These are phyloP conservation scores for Macrosiphum euphorbiae DNA, from an alignment of 2,888 invertebrate species.

Conservation along the genomic window DNA sequence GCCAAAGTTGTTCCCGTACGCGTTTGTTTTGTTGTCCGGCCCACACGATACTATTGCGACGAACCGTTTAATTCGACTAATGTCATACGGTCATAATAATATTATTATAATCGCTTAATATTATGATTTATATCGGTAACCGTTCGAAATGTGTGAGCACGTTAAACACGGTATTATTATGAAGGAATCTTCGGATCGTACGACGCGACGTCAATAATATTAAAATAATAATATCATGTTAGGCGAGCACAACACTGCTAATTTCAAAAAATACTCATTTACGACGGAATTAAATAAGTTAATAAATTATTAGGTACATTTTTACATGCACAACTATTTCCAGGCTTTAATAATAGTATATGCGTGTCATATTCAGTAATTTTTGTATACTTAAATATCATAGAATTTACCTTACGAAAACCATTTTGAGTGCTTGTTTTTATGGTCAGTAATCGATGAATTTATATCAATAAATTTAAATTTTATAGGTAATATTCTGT, in stretches of 20 bases:
- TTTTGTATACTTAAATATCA: neutral
- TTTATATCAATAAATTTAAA: neutral
- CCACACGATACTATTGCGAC: neutral
- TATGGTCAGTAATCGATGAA: neutral
- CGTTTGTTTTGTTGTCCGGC: neutral
- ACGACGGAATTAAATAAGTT: neutral
- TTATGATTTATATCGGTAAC: neutral
- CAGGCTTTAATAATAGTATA: neutral
- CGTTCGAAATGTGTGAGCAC: neutral
- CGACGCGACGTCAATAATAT: too few relatives aligned
- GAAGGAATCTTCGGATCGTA: neutral
- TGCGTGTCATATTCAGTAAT: neutral
- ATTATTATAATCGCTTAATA: neutral
- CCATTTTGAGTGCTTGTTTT: neutral
- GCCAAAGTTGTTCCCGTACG: neutral
- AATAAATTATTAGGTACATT: neutral
- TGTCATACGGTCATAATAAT: neutral
- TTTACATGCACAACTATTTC: neutral
- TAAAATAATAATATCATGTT: neutral
- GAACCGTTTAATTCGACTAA: conserved; percentile 38
- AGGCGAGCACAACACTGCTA: neutral
- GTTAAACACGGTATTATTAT: neutral
- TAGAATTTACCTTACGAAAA: neutral
- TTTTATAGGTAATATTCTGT: neutral
- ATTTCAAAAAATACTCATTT: neutral